A percentile compares a stretch with the other conserved stretches of the same genome.
These are phyloP conservation scores for Cynopterus sphinx DNA, from an alignment of 2,797 vertebrate species.

Conservation along the genomic window DNA sequence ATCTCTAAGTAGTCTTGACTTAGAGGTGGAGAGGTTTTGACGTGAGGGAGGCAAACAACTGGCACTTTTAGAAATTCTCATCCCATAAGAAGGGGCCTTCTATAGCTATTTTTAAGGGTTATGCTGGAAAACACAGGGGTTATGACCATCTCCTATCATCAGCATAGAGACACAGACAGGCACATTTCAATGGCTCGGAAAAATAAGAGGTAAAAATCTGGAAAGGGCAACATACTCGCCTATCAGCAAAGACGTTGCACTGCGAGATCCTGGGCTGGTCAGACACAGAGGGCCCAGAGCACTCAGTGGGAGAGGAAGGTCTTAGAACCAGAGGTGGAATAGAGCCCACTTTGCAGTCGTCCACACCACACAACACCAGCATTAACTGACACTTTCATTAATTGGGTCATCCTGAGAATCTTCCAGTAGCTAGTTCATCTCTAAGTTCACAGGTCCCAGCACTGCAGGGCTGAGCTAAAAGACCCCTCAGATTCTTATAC, in stretches of 20 bases:
- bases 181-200: background rate
- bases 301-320: background rate
- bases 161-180: background rate
- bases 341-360: background rate
- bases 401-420: background rate
- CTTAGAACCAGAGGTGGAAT: background rate
- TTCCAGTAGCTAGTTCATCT: background rate
- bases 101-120: background rate
- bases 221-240: background rate
- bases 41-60: background rate
- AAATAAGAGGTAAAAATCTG: background rate
- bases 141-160: background rate
- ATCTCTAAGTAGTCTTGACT: background rate
- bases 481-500: background rate
- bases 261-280: background rate
- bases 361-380: background rate
- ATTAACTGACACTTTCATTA: background rate
- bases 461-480: background rate
- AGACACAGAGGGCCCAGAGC: background rate
- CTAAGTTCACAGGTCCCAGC: background rate
- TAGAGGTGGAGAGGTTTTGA: background rate
- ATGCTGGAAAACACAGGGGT: background rate
- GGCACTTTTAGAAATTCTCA: background rate
- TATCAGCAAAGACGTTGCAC: background rate
- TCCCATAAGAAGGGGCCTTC: background rate